Evolutionary conservation across 2,797 vertebrate species (phyloP).

Genomic region (Sebastes miniatus): DNA sequence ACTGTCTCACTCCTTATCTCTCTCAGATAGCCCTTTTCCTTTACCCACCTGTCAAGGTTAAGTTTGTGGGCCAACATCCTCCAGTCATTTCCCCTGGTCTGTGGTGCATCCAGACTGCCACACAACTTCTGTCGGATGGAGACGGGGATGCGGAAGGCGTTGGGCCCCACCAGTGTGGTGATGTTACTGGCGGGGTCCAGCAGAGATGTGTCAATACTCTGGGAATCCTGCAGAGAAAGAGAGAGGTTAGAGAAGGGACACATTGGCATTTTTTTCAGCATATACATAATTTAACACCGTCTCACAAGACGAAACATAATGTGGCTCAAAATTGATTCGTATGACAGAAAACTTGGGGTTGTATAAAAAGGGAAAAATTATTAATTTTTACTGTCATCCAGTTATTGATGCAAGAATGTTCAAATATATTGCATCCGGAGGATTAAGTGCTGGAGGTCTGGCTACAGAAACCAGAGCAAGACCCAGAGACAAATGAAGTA

Average conservation of each 20-base stretch:
- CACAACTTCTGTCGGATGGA: slow-evolving; percentile 97
- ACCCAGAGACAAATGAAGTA: slow-evolving; percentile 54
- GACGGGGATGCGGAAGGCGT: slow-evolving; percentile 94
- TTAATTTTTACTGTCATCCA: slow-evolving; percentile 12
- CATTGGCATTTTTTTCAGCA: neutral
- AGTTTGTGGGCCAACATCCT: slow-evolving; percentile 98
- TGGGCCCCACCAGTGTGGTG: slow-evolving; percentile 92
- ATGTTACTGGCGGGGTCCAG: slow-evolving; percentile 90
- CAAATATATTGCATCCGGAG: slow-evolving; percentile 36
- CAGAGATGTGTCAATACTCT: slow-evolving; percentile 89
- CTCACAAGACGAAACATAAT: slow-evolving; percentile 23
- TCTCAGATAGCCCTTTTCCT: neutral
- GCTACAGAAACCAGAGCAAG: slow-evolving; percentile 37
- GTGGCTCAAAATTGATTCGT: slow-evolving; percentile 22
- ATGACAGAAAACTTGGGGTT: neutral
- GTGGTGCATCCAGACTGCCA: slow-evolving; percentile 95
- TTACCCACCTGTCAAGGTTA: slow-evolving; percentile 91
- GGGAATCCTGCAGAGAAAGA: slow-evolving; percentile 83
- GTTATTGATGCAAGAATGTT: slow-evolving; percentile 42
- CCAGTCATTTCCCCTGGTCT: slow-evolving; percentile 98
- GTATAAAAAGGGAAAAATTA: slow-evolving; percentile 11
- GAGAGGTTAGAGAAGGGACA: neutral
- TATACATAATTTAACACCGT: slow-evolving; percentile 9
- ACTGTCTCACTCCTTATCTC: neutral
- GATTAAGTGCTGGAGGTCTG: slow-evolving; percentile 44